Percentiles rank a stretch among this genome's conserved stretches.
Evolutionary conservation across 1,140 invertebrate genomes (phyloP).

Genomic region (Bombus sibiricus): DNA sequence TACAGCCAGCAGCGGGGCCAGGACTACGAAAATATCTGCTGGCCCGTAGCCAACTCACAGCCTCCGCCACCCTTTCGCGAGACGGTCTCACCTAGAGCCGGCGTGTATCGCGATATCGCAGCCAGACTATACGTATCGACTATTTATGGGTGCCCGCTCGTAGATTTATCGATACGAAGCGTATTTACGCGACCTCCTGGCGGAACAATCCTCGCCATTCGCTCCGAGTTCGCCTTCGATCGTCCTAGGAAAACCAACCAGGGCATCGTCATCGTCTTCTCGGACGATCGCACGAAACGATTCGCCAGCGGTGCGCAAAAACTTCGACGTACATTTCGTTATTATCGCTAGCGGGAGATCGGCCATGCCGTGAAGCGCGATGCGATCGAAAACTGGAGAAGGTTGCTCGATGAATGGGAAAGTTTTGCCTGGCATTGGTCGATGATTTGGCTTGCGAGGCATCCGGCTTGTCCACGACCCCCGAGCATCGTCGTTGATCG

Average conservation of each 20-base stretch:
- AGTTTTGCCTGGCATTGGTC: neutral
- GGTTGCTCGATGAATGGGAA: neutral
- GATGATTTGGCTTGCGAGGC: neutral
- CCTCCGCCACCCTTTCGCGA: slow-evolving; percentile 37
- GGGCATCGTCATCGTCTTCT: neutral
- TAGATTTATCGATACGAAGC: slow-evolving; percentile 74
- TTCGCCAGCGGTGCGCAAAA: neutral
- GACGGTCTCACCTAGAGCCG: slow-evolving; percentile 31
- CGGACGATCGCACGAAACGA: neutral
- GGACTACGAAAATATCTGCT: slow-evolving; percentile 72
- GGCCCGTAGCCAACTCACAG: slow-evolving; percentile 46
- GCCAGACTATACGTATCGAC: slow-evolving; percentile 42
- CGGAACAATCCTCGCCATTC: neutral
- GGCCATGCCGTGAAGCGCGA: neutral
- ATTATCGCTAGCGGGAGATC: slow-evolving; percentile 12
- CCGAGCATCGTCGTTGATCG: neutral
- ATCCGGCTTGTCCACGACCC: too few relatives aligned
- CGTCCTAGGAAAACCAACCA: neutral
- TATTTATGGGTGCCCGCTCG: slow-evolving; percentile 76
- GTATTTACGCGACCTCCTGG: slow-evolving; percentile 57
- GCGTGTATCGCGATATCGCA: slow-evolving; percentile 29
- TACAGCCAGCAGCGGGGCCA: slow-evolving; percentile 25
- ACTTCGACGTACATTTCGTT: slow-evolving; percentile 7
- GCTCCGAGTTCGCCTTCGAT: neutral
- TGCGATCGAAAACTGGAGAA: neutral